Percentiles rank a stretch among this genome's conserved stretches.
Conservation (phyloP, 1,140 invertebrate genomes). For the Heliconius nattereri region DNA sequence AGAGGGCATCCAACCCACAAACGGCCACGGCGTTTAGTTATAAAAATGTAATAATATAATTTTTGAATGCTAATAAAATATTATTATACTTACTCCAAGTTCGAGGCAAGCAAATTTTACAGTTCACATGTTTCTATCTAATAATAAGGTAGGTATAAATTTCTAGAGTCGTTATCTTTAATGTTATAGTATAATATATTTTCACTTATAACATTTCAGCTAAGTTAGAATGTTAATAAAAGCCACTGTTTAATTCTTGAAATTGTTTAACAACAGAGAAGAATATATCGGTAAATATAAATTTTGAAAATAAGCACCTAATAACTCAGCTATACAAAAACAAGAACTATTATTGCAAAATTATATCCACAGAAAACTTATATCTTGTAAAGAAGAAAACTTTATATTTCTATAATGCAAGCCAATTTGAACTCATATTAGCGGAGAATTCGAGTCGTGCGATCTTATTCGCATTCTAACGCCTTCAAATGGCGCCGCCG, state of each 20-base stretch:
- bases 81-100: background rate
- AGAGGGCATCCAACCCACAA: too few species aligned
- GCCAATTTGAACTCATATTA: slow-evolving; percentile 2
- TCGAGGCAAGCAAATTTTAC: slow-evolving; percentile 7
- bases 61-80: background rate
- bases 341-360: background rate
- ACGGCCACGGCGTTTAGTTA: background rate
- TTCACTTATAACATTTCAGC: background rate
- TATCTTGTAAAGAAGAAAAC: background rate
- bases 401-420: background rate
- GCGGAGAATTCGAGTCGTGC: slow-evolving; percentile 20
- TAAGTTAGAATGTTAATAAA: background rate
- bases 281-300: background rate
- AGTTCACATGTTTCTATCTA: background rate
- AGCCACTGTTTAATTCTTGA: background rate
- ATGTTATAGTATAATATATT: background rate
- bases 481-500: slow-evolving; percentile 34
- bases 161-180: slow-evolving; percentile 3
- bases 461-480: slow-evolving; percentile 36
- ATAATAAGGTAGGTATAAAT: slow-evolving; percentile 7
- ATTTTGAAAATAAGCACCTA: background rate
- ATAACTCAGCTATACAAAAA: background rate
- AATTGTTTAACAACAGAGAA: background rate
- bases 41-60: background rate
- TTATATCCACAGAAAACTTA: background rate